Base-by-base conservation (phyloP, 2,888 invertebrate genomes). In the Hedychridium roseum region DNA sequence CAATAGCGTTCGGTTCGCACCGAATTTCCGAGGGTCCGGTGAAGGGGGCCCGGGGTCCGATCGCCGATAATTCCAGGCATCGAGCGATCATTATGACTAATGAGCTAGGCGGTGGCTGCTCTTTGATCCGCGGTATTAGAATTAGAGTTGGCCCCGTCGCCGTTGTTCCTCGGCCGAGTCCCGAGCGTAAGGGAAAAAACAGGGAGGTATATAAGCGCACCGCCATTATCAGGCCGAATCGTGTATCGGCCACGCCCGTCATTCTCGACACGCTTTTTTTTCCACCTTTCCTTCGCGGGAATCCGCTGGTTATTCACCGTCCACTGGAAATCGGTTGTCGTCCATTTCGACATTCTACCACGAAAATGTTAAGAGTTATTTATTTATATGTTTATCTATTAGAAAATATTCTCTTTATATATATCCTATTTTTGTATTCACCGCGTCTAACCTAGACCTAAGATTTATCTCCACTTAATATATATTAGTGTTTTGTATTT, bases 111-210 rank as follows among this genome's bases (percentile, higher is more conserved):
- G 64, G 57, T 39, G 43, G 41, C 47, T 31, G 52, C 41, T 41
- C 61, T 65, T 69, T 64, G 61, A 64, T 65, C 59, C 61, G 47
- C 50, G 57, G 60, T 49, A 57, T 57, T 65, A 63, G 62, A 64
- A 60, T 63, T 62, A 64, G 62, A 58, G 54, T 45, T 38, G 17
- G n/a, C n/a, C n/a, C 11, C 12, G 18, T 15, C 12, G 18, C 18
- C 21, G 35, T 30, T 34, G 23, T 26, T 21, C 34, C 11, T 11
- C 28, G 11, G 12, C n/a, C 14, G 28, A 11, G 5, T 32, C 9
- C 5, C 32, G 4, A 6, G 32, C 15, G 7, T 6, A 14, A 7
- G 28, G 6, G 28, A 50, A 23, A 21, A n/a, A 9, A 12, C 30
- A 43, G 18, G 23, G 32, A 41, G 34, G 49, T 18, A 21, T 3